phyloP scores from a whole-genome alignment of 2,888 invertebrate genomes.

The Drosophila mercatorum region DNA sequence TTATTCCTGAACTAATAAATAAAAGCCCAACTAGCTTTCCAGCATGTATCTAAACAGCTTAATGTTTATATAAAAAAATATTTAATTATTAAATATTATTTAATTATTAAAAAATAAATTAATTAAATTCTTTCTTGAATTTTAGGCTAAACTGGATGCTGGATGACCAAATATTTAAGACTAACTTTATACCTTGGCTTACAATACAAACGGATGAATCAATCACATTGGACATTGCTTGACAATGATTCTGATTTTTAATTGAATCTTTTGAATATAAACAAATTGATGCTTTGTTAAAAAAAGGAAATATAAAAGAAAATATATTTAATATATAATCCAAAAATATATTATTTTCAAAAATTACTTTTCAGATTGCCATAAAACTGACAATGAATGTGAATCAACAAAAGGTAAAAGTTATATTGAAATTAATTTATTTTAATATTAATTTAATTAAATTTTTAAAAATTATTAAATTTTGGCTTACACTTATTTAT shows the following conservation, averaged over 20 bases:
- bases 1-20: not conserved
- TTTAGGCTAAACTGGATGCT: constrained; percentile 35
- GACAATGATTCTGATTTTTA: constrained; percentile 6
- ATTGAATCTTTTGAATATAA: constrained; percentile 27
- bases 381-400: not conserved
- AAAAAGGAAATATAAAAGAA: constrained; percentile 19
- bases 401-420: not conserved
- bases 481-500: not conserved
- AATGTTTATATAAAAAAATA: no score
- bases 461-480: not conserved
- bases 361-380: constrained; percentile 22
- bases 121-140: not conserved
- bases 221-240: constrained; percentile 8
- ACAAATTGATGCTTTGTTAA: constrained; percentile 21
- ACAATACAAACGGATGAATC: constrained; percentile 8
- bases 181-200: not conserved
- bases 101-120: no score
- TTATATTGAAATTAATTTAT: not conserved
- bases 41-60: not conserved
- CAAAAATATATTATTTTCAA: constrained; percentile 35
- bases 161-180: constrained; percentile 13
- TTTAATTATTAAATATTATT: no score
- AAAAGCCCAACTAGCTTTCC: no score
- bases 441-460: not conserved
- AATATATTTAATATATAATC: constrained; percentile 21